Evolutionary conservation across 2,113 vertebrate genomes (phyloP), one percentile per base, ranked within the genome.

Genomic region (Triplophysa tibetana): DNA sequence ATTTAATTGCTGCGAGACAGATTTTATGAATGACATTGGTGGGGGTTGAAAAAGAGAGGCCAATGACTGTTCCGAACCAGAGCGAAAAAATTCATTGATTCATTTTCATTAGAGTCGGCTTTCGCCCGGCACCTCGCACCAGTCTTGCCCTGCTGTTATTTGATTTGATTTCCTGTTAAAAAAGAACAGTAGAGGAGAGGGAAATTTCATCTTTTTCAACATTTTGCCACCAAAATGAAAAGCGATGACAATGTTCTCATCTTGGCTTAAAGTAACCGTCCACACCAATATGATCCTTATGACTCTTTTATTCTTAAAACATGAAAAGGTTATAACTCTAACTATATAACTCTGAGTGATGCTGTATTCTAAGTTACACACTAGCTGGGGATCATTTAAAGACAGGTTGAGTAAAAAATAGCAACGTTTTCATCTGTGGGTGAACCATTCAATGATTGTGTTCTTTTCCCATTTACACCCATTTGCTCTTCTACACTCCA

Each of bases 1-100:
- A 70, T 78, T 70, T 81, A 78, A 84, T 84, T 84, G 80, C 60
- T 75, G 13, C n/a, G n/a, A n/a, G n/a, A n/a, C n/a, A n/a, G n/a
- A n/a, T n/a, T n/a, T n/a, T n/a, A n/a, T n/a, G n/a, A n/a, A n/a
- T n/a, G n/a, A n/a, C n/a, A n/a, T n/a, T n/a, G n/a, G n/a, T n/a
- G n/a, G n/a, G 13, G 45, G 17, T 1, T n/a, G 68, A 41, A n/a
- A 19, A 62, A 43, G 70, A 75, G 48, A 41, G 19, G 48, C 21
- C 63, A 11, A 54, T 14, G 69, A 65, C 75, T 82, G 26, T 77
- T 75, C 67, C 4, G 48, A 67, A 62, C 21, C 13, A 72, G 68
- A 72, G 66, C 17, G 33, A 64, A 33, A 66, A 64, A 72, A 72
- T 81, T 68, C 17, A 84, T 73, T 77, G 56, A 74, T 78, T 78